phyloP scores from a whole-genome alignment of 2,797 vertebrate genomes.

The Salarias fasciatus region DNA sequence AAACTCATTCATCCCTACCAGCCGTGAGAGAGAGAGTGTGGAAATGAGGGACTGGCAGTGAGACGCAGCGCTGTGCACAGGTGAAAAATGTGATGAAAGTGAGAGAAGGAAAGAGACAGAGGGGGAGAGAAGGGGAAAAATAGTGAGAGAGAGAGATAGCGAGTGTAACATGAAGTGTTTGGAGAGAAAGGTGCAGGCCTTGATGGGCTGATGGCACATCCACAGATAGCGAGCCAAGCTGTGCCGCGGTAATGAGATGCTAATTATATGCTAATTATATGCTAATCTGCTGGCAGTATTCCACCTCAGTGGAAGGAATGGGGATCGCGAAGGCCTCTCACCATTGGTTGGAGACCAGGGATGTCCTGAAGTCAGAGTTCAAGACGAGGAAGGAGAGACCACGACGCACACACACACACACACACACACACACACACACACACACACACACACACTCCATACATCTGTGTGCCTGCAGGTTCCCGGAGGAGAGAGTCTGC shows the following conservation, averaged over 20 bases:
- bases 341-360: constrained; percentile 74
- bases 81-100: constrained; percentile 2
- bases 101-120: background rate
- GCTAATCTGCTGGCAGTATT: constrained; percentile 71
- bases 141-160: constrained; percentile 10
- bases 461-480: constrained; percentile 77
- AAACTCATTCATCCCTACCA: constrained; percentile 24
- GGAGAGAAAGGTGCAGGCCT: constrained; percentile 58
- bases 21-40: background rate
- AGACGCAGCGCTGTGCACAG: constrained; percentile 26
- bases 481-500: constrained; percentile 81
- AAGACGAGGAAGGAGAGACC: constrained; percentile 40
- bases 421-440: too few species aligned
- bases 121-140: constrained; percentile 1
- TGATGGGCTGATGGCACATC: constrained; percentile 72
- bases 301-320: constrained; percentile 64
- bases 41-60: constrained; percentile 15
- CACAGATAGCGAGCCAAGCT: constrained; percentile 67
- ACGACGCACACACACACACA: background rate
- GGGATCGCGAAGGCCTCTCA: constrained; percentile 64
- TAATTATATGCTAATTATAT: constrained; percentile 76
- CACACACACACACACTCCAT: background rate
- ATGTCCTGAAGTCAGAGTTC: constrained; percentile 76
- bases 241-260: constrained; percentile 68
- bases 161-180: constrained; percentile 36